phyloP scores from a whole-genome alignment of 2,888 invertebrate genomes.

The Sinelater perroti region DNA sequence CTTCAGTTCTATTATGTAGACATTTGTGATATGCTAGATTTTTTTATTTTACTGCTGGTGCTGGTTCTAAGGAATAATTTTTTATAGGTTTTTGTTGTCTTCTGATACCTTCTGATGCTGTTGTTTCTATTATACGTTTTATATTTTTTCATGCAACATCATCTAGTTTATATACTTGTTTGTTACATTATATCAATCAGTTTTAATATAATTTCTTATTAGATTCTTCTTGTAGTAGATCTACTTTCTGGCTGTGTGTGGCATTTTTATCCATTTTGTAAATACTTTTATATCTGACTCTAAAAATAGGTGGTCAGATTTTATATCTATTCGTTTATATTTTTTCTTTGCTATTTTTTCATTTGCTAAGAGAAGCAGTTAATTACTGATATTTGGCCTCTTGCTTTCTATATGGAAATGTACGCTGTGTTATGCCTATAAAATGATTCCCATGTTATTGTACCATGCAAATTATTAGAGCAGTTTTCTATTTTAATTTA shows the following conservation, averaged over 20 bases:
- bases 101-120: constrained; percentile 1
- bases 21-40: constrained; percentile 2
- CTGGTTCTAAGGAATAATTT: constrained; percentile 5
- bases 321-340: neutral
- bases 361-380: neutral
- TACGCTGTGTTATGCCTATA: neutral
- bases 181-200: neutral
- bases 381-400: neutral
- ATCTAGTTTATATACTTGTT: neutral
- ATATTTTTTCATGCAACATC: neutral
- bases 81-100: neutral
- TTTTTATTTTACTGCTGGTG: neutral
- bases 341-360: neutral
- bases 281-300: neutral
- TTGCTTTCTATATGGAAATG: neutral
- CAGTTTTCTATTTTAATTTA: neutral
- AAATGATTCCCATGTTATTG: neutral
- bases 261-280: neutral
- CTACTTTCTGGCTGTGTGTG: neutral
- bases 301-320: neutral
- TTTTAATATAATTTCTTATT: neutral
- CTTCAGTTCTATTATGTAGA: constrained; percentile 1
- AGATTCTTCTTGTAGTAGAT: neutral
- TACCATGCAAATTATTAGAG: neutral
- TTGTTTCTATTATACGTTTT: constrained; percentile 4